phyloP scores from a whole-genome alignment of 1,140 invertebrate species.

The Anastrepha obliqua region DNA sequence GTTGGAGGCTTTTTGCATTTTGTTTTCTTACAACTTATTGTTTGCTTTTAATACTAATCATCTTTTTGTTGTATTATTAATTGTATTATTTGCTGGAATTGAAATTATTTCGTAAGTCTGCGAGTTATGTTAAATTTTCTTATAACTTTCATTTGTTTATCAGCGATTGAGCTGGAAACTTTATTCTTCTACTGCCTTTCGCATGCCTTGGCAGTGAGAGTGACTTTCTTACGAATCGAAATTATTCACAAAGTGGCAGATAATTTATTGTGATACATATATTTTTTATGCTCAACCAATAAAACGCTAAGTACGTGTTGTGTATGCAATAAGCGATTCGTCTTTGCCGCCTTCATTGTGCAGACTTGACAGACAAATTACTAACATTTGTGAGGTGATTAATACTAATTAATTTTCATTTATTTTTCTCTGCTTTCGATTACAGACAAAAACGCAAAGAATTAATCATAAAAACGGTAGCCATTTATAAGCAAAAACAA shows the following conservation, averaged over 20 bases:
- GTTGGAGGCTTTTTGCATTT: neutral
- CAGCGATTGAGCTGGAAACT: neutral
- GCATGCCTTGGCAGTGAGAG: neutral
- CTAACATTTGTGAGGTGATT: conserved; percentile 1
- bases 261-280: conserved; percentile 1
- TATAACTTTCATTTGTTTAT: conserved; percentile 45
- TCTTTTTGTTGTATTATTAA: conserved; percentile 6
- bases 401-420: neutral
- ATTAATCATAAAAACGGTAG: conserved; percentile 26
- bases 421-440: neutral
- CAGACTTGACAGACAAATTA: conserved; percentile 27
- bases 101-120: conserved; percentile 13
- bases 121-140: neutral
- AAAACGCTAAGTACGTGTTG: neutral
- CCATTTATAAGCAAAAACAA: neutral
- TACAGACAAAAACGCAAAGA: neutral
- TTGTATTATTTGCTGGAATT: conserved; percentile 15
- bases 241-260: neutral
- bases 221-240: neutral
- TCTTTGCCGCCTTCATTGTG: neutral
- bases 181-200: neutral
- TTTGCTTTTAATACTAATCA: conserved; percentile 34
- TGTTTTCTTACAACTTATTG: neutral
- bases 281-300: neutral
- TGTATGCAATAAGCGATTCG: neutral